Evolutionary conservation across 2,888 invertebrate species (phyloP).

Genomic region (Trachelus tabidus): DNA sequence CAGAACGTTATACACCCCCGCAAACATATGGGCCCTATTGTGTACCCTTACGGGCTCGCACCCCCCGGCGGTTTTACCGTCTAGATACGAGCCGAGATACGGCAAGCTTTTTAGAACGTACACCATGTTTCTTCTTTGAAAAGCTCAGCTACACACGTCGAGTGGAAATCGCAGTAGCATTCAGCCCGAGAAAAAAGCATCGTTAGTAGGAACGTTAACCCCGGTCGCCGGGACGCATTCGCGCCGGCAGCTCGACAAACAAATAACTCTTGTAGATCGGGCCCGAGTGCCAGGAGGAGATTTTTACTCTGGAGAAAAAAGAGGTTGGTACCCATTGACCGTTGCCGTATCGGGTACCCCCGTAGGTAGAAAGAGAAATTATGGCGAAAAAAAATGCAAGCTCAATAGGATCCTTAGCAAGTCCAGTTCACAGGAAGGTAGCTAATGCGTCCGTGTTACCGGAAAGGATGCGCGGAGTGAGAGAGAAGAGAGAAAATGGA

Average conservation of each 20-base stretch:
- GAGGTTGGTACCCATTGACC: too few relatives aligned
- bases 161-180: not conserved
- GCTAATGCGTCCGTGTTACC: not conserved
- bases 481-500: slow-evolving; percentile 24
- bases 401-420: too few relatives aligned
- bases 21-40: slow-evolving; percentile 61
- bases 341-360: too few relatives aligned
- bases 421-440: not conserved
- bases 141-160: slow-evolving; percentile 26
- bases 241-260: too few relatives aligned
- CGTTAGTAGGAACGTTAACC: too few relatives aligned
- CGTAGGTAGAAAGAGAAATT: too few relatives aligned
- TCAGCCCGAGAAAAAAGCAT: too few relatives aligned
- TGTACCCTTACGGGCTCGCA: slow-evolving; percentile 47
- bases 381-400: too few relatives aligned
- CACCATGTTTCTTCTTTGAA: slow-evolving; percentile 56
- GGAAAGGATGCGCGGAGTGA: not conserved
- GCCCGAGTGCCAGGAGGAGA: too few relatives aligned
- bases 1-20: slow-evolving; percentile 54
- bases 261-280: too few relatives aligned
- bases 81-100: slow-evolving; percentile 55
- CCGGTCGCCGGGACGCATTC: too few relatives aligned
- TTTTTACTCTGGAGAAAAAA: too few relatives aligned
- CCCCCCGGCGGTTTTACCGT: slow-evolving; percentile 43
- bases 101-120: slow-evolving; percentile 50